These are phyloP conservation scores for Pterophyllum scalare DNA, from an alignment of 2,113 vertebrate genomes.

Conservation along the genomic window DNA sequence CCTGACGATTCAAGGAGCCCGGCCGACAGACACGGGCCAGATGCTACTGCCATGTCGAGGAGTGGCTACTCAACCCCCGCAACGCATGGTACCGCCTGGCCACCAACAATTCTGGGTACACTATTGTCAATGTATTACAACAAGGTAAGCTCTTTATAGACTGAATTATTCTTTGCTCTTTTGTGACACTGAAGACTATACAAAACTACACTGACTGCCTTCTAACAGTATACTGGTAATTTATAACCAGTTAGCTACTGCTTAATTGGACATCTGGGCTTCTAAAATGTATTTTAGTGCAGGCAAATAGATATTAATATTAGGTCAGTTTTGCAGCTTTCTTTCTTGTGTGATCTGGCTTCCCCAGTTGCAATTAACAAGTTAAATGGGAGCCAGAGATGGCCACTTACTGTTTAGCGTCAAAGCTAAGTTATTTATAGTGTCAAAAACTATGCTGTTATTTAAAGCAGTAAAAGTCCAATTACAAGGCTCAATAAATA, in stretches of 20 bases:
- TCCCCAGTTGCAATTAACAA: background rate
- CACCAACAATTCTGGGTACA: slow-evolving; percentile 88
- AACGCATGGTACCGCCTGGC: slow-evolving; percentile 92
- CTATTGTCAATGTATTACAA: slow-evolving; percentile 85
- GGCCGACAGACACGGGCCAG: slow-evolving; percentile 84
- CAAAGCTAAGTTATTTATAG: background rate
- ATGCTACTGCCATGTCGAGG: slow-evolving; percentile 93
- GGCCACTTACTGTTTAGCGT: background rate
- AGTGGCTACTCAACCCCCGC: slow-evolving; percentile 92
- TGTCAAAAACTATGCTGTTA: background rate
- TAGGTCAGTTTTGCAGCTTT: background rate
- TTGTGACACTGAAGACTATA: background rate
- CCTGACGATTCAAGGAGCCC: slow-evolving; percentile 87
- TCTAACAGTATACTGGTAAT: background rate
- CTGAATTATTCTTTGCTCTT: background rate
- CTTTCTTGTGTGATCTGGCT: background rate
- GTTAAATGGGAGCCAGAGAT: slow-evolving; percentile 6
- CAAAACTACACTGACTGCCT: background rate
- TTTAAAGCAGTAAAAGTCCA: background rate
- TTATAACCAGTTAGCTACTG: background rate
- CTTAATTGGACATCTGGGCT: background rate
- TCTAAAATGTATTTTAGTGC: background rate
- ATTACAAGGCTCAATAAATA: background rate
- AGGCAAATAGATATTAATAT: background rate
- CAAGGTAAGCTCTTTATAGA: slow-evolving; percentile 79